Evolutionary conservation across 2,888 invertebrate genomes (phyloP).

Genomic region (Ectobius pallidus): DNA sequence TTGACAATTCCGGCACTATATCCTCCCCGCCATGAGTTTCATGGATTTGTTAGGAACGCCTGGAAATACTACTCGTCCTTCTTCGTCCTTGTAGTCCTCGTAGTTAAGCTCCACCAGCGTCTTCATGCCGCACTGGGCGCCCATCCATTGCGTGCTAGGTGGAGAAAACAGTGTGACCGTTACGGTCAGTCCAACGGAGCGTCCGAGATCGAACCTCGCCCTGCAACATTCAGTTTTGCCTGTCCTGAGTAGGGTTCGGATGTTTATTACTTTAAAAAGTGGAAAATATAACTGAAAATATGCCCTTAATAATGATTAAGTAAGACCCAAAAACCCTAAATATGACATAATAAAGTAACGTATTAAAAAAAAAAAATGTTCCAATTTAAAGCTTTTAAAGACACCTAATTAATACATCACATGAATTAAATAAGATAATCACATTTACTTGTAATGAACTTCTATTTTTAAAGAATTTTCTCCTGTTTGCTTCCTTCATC

Average conservation of each 20-base stretch:
- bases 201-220: background rate
- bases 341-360: background rate
- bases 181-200: background rate
- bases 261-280: too few species aligned
- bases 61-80: background rate
- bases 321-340: too few species aligned
- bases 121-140: constrained; percentile 1
- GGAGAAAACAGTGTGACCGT: constrained; percentile 1
- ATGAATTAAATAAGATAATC: too few species aligned
- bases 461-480: too few species aligned
- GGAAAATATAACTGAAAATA: too few species aligned
- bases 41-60: background rate
- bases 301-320: too few species aligned
- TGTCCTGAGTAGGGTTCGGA: background rate
- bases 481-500: too few species aligned
- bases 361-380: background rate
- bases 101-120: background rate
- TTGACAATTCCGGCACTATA: background rate
- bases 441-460: too few species aligned
- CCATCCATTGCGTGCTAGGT: background rate
- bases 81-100: constrained; percentile 9
- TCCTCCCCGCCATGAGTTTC: constrained; percentile 5
- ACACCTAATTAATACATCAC: background rate
- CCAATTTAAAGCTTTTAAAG: too few species aligned
- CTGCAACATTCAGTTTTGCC: background rate